A percentile compares a stretch with the other conserved stretches of the same genome.
Evolutionary conservation across 2,888 invertebrate genomes (phyloP).

Genomic region (Flexamia atlantica): DNA sequence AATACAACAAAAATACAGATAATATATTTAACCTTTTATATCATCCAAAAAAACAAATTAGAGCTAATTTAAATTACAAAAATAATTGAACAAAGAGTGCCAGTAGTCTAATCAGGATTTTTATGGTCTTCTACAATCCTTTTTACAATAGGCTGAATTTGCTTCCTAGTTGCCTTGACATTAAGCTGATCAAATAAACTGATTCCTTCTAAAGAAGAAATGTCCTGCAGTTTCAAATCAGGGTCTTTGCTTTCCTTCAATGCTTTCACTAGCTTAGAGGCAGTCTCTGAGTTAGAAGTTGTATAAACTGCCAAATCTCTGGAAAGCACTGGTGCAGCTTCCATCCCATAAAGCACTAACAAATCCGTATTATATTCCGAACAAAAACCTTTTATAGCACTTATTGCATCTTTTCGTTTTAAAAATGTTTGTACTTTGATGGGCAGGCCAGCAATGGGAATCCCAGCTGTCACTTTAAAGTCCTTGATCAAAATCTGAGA

Average conservation of each 20-base stretch:
- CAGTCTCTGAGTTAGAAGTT: not conserved
- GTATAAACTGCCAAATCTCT: constrained; percentile 42
- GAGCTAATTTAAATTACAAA: too few relatives aligned
- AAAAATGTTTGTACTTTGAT: constrained; percentile 44
- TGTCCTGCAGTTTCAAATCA: not conserved
- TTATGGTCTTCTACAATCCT: not conserved
- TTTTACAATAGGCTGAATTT: constrained; percentile 18
- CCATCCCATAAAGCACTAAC: constrained; percentile 30
- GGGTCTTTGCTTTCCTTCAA: constrained; percentile 1
- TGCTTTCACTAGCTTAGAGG: constrained; percentile 6
- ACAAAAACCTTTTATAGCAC: not conserved
- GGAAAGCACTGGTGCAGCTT: not conserved
- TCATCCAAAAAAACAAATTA: too few relatives aligned
- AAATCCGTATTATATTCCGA: not conserved
- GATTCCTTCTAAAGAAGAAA: constrained; percentile 4
- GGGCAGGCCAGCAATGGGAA: constrained; percentile 43
- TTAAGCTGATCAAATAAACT: constrained; percentile 26
- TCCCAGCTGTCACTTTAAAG: constrained; percentile 32
- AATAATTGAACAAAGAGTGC: too few relatives aligned
- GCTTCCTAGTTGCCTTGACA: constrained; percentile 22
- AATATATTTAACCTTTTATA: too few relatives aligned
- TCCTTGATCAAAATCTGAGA: constrained; percentile 44
- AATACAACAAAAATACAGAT: too few relatives aligned
- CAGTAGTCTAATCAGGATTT: not conserved
- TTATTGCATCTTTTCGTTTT: constrained; percentile 1